A percentile compares a stretch with the other conserved stretches of the same genome.
Evolutionary conservation across 2,113 vertebrate genomes (phyloP).

Genomic region (Terrapene triunguis): DNA sequence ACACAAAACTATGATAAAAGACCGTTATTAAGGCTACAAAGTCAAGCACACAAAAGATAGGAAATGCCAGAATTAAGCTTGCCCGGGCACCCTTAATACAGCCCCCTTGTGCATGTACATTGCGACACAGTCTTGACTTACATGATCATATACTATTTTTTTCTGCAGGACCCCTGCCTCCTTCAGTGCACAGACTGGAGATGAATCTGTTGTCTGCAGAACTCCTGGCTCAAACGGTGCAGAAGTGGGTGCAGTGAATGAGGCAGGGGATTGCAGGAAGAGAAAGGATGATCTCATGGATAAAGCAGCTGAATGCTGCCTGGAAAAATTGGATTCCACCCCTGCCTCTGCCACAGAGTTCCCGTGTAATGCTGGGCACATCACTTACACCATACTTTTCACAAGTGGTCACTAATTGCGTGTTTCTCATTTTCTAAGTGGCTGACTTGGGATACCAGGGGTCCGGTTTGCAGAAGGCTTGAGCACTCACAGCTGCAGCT

Average conservation of each 20-base stretch:
- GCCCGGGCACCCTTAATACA: background rate
- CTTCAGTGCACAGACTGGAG: background rate
- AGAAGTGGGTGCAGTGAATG: background rate
- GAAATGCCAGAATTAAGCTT: background rate
- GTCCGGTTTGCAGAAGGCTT: background rate
- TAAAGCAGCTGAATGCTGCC: background rate
- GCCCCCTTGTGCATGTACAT: background rate
- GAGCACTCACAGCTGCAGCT: background rate
- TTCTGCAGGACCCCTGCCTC: background rate
- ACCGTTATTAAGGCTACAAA: background rate
- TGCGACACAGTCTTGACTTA: background rate
- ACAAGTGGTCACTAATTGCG: background rate
- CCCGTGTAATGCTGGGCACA: background rate
- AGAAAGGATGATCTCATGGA: background rate
- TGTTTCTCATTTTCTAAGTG: background rate
- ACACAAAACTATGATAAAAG: background rate
- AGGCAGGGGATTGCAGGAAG: background rate
- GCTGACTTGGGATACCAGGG: background rate
- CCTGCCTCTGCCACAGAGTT: background rate
- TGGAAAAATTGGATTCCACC: background rate
- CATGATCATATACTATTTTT: background rate
- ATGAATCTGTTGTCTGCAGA: background rate
- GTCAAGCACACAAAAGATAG: background rate
- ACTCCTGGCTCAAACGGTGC: background rate
- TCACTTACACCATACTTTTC: background rate